Conservation (phyloP, 2,113 vertebrate species). For the Chaenocephalus aceratus region DNA sequence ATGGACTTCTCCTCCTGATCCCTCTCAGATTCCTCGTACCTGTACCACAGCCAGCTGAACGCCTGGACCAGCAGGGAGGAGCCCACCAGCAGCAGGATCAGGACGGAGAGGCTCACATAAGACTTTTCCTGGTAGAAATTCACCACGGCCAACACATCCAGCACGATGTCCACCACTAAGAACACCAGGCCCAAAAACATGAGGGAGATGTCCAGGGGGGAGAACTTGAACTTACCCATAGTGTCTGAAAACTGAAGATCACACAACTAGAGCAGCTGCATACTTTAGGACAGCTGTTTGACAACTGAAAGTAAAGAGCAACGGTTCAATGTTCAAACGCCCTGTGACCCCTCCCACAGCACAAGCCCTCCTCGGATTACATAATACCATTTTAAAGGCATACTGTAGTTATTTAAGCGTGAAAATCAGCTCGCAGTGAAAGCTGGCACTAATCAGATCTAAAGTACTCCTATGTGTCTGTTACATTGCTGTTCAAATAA, state of each 20-base stretch:
- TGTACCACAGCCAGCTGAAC: conserved; percentile 80
- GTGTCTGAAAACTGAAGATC: neutral
- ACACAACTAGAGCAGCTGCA: neutral
- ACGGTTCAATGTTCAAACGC: neutral
- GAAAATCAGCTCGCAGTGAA: neutral
- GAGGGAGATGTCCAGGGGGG: conserved; percentile 25
- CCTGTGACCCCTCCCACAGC: neutral
- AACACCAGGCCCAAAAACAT: conserved; percentile 41
- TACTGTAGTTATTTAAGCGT: neutral
- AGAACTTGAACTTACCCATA: conserved; percentile 40
- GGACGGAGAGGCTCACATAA: conserved; percentile 48
- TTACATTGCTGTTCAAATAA: too few relatives aligned
- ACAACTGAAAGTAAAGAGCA: conserved; percentile 12
- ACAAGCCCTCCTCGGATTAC: neutral
- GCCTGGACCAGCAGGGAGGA: conserved; percentile 70
- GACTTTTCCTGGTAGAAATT: conserved; percentile 61
- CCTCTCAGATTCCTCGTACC: neutral
- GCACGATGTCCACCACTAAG: conserved; percentile 54
- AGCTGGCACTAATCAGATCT: neutral
- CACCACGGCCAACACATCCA: conserved; percentile 52
- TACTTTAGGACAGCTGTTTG: neutral
- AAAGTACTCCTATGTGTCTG: too few relatives aligned
- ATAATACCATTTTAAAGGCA: neutral
- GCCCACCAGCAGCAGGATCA: conserved; percentile 68
- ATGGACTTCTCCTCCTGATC: too few relatives aligned